Base-by-base conservation (phyloP, 2,888 invertebrate genomes). In the Parnassius orleans region DNA sequence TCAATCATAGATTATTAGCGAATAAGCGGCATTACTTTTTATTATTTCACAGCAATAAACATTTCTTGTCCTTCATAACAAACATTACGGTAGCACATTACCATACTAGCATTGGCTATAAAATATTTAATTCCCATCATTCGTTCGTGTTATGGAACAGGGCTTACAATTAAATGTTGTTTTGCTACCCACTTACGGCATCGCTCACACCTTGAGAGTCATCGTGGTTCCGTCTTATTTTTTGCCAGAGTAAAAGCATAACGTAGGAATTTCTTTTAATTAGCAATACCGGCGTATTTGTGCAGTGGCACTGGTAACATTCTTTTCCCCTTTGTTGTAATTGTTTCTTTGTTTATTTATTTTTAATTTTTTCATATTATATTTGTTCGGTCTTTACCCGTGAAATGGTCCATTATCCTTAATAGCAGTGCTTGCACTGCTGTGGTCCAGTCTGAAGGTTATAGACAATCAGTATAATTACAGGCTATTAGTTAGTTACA, bases 221-320 rank as follows among this genome's bases (percentile, higher is more conserved):
- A 78, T 81, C 80, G 77, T 72, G 72, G 77, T 81, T 82, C 81
- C 81, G 77, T 78, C 76, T 72, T 74, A 71, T 77, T 86, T 86
- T 85, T 87, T 85, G 75, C 71, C 44, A 64, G 64, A 69, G 74
- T 76, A 80, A 81, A 85, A 78, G 79, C 77, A 79, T 79, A 77
- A 77, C 74, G 66, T 70, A 70, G 78, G 83, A 80, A 86, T 85
- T 86, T 84, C 79, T 83, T 81, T 84, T 88, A 87, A 88, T 88
- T 88, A 86, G 77, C 77, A 72, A 73, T 74, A 77, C 77, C 79
- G 74, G 76, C 78, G 72, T 76, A 72, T 73, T 70, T 75, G 72
- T 77, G 74, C 74, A 73, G 69, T 72, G 69, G 69, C 72, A 66
- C 68, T 68, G 70, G 68, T 75, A 69, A 75, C 76, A 80, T 84